phyloP scores from a whole-genome alignment of 2,888 invertebrate genomes.

The Anthophora plumipes region DNA sequence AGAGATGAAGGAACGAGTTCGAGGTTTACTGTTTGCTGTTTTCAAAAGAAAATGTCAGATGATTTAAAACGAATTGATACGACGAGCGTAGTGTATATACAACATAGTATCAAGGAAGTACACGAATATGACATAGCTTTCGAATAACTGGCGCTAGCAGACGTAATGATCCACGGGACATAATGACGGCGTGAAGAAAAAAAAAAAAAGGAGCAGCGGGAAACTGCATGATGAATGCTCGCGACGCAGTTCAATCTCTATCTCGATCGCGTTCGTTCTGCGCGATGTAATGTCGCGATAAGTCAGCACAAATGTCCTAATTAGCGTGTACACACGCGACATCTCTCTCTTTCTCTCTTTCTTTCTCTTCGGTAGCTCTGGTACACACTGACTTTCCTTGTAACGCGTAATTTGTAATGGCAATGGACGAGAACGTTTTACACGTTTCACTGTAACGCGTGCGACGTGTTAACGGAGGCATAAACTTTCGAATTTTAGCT shows the following conservation, averaged over 20 bases:
- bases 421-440: constrained; percentile 45
- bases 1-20: too few relatives aligned
- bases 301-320: constrained; percentile 68
- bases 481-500: constrained; percentile 28
- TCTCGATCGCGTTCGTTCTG: constrained; percentile 61
- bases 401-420: constrained; percentile 60
- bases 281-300: constrained; percentile 66
- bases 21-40: too few relatives aligned
- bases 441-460: constrained; percentile 55
- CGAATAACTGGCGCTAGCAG: neutral
- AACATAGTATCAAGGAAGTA: neutral
- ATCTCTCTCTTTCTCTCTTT: constrained; percentile 9
- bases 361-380: neutral
- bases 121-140: neutral
- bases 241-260: constrained; percentile 62
- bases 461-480: constrained; percentile 49
- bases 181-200: constrained; percentile 5
- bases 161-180: constrained; percentile 3
- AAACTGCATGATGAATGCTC: constrained; percentile 55
- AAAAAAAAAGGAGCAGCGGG: constrained; percentile 41
- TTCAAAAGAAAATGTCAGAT: too few relatives aligned
- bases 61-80: too few relatives aligned
- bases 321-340: constrained; percentile 54
- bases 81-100: too few relatives aligned
- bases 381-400: constrained; percentile 28